phyloP scores from a whole-genome alignment of 2,797 vertebrate species.

The Petrocephalus sullivani region DNA sequence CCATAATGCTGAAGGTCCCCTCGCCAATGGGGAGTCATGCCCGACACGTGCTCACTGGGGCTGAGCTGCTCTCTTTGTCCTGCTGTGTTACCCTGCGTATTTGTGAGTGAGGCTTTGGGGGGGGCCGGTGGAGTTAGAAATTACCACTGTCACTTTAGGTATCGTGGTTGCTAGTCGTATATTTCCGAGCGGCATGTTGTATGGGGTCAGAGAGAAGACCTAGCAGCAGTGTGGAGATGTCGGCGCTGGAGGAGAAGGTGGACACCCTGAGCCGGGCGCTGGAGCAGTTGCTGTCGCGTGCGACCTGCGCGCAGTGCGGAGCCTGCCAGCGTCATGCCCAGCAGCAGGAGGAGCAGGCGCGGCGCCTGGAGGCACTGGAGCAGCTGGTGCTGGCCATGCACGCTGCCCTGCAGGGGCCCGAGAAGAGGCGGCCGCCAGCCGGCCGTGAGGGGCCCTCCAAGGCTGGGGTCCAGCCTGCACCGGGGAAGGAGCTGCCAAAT shows the following conservation, averaged over 20 bases:
- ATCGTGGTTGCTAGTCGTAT: not conserved
- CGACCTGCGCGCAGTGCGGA: slow-evolving; percentile 35
- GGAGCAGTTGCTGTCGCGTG: slow-evolving; percentile 34
- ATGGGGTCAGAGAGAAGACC: slow-evolving; percentile 33
- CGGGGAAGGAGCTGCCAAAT: not conserved
- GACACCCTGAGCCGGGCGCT: slow-evolving; percentile 40
- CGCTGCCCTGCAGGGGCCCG: slow-evolving; percentile 28
- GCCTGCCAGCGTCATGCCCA: slow-evolving; percentile 36
- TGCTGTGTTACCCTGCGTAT: not conserved
- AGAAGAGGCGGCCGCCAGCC: not conserved
- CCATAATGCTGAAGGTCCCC: not conserved
- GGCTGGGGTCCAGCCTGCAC: not conserved
- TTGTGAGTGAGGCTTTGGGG: not conserved
- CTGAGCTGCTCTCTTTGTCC: not conserved
- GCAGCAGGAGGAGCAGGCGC: slow-evolving; percentile 37
- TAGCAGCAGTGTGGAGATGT: slow-evolving; percentile 16
- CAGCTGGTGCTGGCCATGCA: slow-evolving; percentile 40
- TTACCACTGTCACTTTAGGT: not conserved
- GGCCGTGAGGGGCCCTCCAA: not conserved
- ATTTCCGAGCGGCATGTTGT: not conserved
- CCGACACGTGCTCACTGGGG: not conserved
- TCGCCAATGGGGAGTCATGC: not conserved
- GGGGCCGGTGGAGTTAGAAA: not conserved
- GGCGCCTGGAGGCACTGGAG: slow-evolving; percentile 40
- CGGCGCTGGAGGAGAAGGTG: slow-evolving; percentile 41